Evolutionary conservation across 2,888 invertebrate species (phyloP).

Genomic region (Erebia palarica): DNA sequence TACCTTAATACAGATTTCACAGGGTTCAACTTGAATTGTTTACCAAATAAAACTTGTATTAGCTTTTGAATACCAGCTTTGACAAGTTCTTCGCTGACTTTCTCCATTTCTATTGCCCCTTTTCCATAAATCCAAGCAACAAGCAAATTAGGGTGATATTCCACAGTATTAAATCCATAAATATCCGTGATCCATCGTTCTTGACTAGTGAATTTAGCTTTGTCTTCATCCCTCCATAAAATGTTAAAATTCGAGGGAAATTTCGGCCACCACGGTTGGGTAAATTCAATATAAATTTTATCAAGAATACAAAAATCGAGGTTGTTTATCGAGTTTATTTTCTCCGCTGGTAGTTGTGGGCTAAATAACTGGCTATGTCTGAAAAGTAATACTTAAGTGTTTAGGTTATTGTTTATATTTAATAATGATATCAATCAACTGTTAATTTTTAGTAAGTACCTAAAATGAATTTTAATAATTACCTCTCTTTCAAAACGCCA

Average conservation of each 20-base stretch:
- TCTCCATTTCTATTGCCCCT: constrained; percentile 84
- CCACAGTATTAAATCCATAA: constrained; percentile 83
- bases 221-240: constrained; percentile 82
- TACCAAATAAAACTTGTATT: constrained; percentile 77
- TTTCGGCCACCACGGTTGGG: constrained; percentile 84
- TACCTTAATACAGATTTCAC: constrained; percentile 81
- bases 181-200: constrained; percentile 84
- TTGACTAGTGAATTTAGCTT: constrained; percentile 65
- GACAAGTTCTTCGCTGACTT: constrained; percentile 76
- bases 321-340: constrained; percentile 81
- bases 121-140: constrained; percentile 86
- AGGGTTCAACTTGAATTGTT: constrained; percentile 76
- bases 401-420: neutral
- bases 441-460: too few species aligned
- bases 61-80: constrained; percentile 78
- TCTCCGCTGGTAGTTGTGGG: constrained; percentile 80
- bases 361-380: constrained; percentile 80
- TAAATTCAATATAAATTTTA: constrained; percentile 87
- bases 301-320: constrained; percentile 85
- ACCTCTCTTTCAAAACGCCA: constrained; percentile 85
- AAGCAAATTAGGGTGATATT: constrained; percentile 83
- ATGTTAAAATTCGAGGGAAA: constrained; percentile 74
- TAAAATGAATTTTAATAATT: neutral
- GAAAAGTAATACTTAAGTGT: constrained; percentile 40
- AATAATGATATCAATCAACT: too few species aligned